These are phyloP conservation scores for Antheraea mylitta DNA, from an alignment of 1,140 invertebrate species.

Conservation along the genomic window DNA sequence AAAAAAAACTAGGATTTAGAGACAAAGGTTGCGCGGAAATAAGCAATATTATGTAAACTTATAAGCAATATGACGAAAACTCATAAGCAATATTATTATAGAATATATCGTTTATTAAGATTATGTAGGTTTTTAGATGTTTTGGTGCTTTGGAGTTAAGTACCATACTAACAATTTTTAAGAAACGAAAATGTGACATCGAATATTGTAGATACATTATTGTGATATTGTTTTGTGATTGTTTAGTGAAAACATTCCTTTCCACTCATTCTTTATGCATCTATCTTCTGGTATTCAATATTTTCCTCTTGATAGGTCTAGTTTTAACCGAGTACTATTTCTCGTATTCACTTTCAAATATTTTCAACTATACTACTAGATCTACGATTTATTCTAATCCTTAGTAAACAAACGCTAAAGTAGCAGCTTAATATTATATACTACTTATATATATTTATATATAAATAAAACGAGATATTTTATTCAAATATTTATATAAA, in stretches of 20 bases:
- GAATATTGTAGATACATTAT: constrained; percentile 55
- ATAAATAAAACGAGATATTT: constrained; percentile 64
- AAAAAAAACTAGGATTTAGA: constrained; percentile 27
- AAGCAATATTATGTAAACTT: constrained; percentile 71
- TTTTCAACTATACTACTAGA: constrained; percentile 43
- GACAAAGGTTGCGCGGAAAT: constrained; percentile 58
- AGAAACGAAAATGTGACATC: constrained; percentile 65
- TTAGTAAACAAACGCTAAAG: constrained; percentile 41
- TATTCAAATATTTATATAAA: constrained; percentile 77
- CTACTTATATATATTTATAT: constrained; percentile 27
- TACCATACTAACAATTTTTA: constrained; percentile 53
- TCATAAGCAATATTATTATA: constrained; percentile 70
- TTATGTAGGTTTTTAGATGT: constrained; percentile 62
- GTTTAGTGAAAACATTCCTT: not conserved
- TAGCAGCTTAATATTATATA: constrained; percentile 50
- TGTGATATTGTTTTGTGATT: constrained; percentile 26
- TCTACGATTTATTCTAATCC: constrained; percentile 42
- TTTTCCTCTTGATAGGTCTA: not conserved
- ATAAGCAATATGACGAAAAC: constrained; percentile 74
- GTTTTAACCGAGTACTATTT: constrained; percentile 44
- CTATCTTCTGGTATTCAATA: not conserved
- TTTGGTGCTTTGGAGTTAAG: constrained; percentile 65
- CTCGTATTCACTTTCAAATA: constrained; percentile 43
- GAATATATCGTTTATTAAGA: constrained; percentile 50
- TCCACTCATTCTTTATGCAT: not conserved